These are phyloP conservation scores for Periophthalmus magnuspinnatus DNA, from an alignment of 2,797 vertebrate species.

Conservation along the genomic window DNA sequence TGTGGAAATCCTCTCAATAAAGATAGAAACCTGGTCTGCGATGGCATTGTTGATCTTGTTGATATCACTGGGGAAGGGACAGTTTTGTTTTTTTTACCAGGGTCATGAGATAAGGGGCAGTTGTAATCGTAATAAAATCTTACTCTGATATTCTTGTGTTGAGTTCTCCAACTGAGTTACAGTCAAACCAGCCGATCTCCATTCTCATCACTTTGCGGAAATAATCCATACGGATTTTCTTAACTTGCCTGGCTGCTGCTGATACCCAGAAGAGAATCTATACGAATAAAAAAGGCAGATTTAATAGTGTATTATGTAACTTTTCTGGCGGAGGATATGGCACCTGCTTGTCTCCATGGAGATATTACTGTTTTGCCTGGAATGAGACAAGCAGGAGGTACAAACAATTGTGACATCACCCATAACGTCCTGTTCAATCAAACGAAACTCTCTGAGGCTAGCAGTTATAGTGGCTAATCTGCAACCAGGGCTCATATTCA, in stretches of 20 bases:
- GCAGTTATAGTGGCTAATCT: too few relatives aligned
- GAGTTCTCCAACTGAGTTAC: slow-evolving; percentile 82
- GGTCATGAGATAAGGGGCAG: not conserved
- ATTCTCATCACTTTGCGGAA: slow-evolving; percentile 84
- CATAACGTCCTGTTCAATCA: too few relatives aligned
- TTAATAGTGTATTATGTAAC: too few relatives aligned
- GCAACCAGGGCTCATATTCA: too few relatives aligned
- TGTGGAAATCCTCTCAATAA: slow-evolving; percentile 79
- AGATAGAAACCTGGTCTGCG: slow-evolving; percentile 80
- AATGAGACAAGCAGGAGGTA: too few relatives aligned
- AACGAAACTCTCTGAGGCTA: too few relatives aligned
- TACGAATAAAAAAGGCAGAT: not conserved
- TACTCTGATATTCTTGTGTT: slow-evolving; percentile 86
- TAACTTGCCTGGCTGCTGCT: slow-evolving; percentile 77
- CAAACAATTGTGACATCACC: too few relatives aligned
- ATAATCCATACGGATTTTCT: slow-evolving; percentile 76
- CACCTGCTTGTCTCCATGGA: too few relatives aligned
- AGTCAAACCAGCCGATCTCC: slow-evolving; percentile 87
- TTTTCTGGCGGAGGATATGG: too few relatives aligned
- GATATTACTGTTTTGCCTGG: too few relatives aligned
- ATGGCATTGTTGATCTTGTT: slow-evolving; percentile 84
- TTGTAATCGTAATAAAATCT: slow-evolving; percentile 8
- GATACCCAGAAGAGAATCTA: slow-evolving; percentile 81
- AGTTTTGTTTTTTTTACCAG: not conserved
- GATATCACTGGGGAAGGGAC: slow-evolving; percentile 71